Conservation (phyloP, 2,797 vertebrate species). For the Ammospiza maritima region DNA sequence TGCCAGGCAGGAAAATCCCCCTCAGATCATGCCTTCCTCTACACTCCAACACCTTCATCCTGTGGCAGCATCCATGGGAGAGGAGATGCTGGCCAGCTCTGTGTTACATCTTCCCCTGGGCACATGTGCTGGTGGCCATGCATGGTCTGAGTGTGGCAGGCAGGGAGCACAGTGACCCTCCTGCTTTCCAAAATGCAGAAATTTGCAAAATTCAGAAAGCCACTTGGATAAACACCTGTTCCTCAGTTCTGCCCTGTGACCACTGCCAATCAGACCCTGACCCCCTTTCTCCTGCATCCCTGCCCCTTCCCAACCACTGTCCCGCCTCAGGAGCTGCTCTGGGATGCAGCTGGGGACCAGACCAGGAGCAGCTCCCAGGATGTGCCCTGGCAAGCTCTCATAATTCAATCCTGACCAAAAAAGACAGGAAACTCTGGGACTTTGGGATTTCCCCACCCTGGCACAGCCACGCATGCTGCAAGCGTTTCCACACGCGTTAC, state of each 20-base stretch:
- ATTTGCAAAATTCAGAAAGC: background rate
- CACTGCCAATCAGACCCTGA: background rate
- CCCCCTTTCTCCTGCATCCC: background rate
- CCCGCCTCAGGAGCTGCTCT: accelerated
- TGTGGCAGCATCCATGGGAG: background rate
- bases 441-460: background rate
- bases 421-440: background rate
- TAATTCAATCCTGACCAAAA: background rate
- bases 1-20: background rate
- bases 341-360: background rate
- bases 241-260: background rate
- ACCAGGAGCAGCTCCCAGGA: accelerated
- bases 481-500: accelerated
- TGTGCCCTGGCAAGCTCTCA: background rate
- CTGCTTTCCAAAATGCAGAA: background rate
- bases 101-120: background rate
- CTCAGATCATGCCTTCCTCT: background rate
- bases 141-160: accelerated
- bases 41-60: background rate
- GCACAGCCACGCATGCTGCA: accelerated
- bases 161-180: background rate
- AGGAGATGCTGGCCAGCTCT: accelerated
- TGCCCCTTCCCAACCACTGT: background rate
- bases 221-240: accelerated
- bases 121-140: background rate